These are phyloP conservation scores for Cotesia typhae DNA, from an alignment of 1,140 invertebrate species.

Conservation along the genomic window DNA sequence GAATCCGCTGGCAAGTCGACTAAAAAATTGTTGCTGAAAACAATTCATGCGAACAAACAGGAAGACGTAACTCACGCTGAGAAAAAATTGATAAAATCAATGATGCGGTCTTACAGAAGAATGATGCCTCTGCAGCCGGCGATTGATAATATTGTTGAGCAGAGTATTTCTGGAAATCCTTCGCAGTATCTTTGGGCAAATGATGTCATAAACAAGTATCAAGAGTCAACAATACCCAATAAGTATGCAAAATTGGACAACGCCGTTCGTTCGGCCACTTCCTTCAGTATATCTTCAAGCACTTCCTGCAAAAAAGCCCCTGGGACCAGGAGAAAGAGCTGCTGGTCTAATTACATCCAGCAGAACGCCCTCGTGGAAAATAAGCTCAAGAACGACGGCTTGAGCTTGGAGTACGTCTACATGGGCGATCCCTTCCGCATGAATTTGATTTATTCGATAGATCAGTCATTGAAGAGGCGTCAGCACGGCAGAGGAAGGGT, in stretches of 20 bases:
- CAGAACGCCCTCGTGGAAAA: constrained; percentile 26
- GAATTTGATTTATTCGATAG: constrained; percentile 29
- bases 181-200: constrained; percentile 26
- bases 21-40: not conserved
- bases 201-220: constrained; percentile 16
- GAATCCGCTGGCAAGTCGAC: not conserved
- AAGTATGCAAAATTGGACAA: constrained; percentile 27
- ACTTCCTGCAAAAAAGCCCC: constrained; percentile 19
- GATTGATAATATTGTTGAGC: constrained; percentile 13
- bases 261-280: constrained; percentile 1
- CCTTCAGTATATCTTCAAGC: not conserved
- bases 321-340: constrained; percentile 4
- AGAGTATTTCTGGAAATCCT: constrained; percentile 4
- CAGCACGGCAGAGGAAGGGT: not conserved
- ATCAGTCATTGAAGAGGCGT: constrained; percentile 4
- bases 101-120: constrained; percentile 8
- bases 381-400: constrained; percentile 22
- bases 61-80: constrained; percentile 15
- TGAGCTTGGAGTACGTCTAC: constrained; percentile 26
- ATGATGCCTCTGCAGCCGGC: constrained; percentile 20
- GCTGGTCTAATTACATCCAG: constrained; percentile 21
- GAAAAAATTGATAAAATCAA: constrained; percentile 27
- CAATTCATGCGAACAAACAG: not conserved
- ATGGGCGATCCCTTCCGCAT: constrained; percentile 28
- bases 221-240: constrained; percentile 13